Evolutionary conservation across 1,140 invertebrate genomes (phyloP), one percentile per base, ranked within the genome.

Genomic region (Drosophila nannoptera): DNA sequence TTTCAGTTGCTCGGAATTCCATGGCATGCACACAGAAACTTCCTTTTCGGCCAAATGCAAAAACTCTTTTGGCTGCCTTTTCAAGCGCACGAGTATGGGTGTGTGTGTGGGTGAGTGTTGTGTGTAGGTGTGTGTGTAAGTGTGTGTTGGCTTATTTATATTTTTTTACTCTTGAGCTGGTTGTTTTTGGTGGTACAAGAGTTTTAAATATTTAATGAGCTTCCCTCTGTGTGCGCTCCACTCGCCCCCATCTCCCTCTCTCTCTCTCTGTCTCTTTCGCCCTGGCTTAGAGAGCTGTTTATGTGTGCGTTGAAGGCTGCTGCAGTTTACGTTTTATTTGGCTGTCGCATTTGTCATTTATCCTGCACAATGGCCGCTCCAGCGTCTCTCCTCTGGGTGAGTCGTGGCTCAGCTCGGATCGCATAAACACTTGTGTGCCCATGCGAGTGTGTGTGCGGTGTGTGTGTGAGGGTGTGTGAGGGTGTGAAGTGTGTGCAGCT

Each of bases 191-290:
- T 40, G 66, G 38, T 61, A 64, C 66, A 70, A 67, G 63, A 71
- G 68, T 71, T 68, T 77, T 75, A 77, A 77, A 77, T 77, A 75
- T 77, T 71, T 77, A 75, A 77, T 75, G 75, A 77, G 68, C 29
- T 35, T n/a, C 22, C 14, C 5, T 32, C 4, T 35, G n/a, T 33
- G 32, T 49, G 29, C 14, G 12, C n/a, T 5, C n/a, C 40, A 12
- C 4, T 43, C 11, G 43, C 14, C 40, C 14, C 40, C 33, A 35
- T 42, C 40, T 42, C n/a, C 14, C 5, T 11, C 40, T 29, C 66
- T 36, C 11, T 42, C n/a, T 14, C 14, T 29, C 7, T 32, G 4
- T 52, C 2, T 16, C 31, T 52, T 6, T 22, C 8, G 38, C 36
- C 36, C 42, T 63, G 60, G 69, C 42, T 53, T 14, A 46, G 58